Base-by-base conservation (phyloP, 2,113 vertebrate species). In the Leptobrachium ailaonicum region DNA sequence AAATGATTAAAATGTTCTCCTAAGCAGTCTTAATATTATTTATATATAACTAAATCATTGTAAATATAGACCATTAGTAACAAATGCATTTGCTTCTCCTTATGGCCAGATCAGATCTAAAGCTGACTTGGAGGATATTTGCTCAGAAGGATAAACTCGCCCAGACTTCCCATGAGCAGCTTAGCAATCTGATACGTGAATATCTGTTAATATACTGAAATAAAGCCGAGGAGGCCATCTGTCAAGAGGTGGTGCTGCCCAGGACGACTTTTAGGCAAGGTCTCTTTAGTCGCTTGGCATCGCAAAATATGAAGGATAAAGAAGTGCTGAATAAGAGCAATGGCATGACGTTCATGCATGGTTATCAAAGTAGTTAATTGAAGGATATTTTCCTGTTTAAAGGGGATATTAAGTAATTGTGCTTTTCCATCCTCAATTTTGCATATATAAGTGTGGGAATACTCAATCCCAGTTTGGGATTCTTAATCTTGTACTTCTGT, bases 121-220 rank as follows among this genome's bases (percentile, higher is more conserved):
- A 80, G 78, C 79, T 81, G 79, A 75, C 79, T 81, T 72, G 67
- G 79, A 80, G 73, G 53, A 81, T 75, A 81, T 81, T 69, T 81
- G 71, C 70, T 81, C 47, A 75, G 79, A 41, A 69, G 71, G 79
- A 81, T 81, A 81, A 81, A 75, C 71, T 62, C 41, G 71, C 53
- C 64, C 71, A 74, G 78, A 47, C 79, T 75, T 47, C 2, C 72
- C 72, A 75, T 81, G 79, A 81, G 79, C 63, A 75, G 79, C 79
- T 81, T 81, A 81, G 72, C 72, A 69, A 75, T 81, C 50, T 81
- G 79, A 81, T 81, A 81, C 71, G 45, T 50, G 50, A 68, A 60
- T 71, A 81, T 74, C 79, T 81, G 79, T 81, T 81, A 75, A 81
- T 75, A 75, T 69, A 60, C 66, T 74, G 79, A 81, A 81, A 81